Evolutionary conservation across 2,113 vertebrate species (phyloP).

Genomic region (Rallus limicola): DNA sequence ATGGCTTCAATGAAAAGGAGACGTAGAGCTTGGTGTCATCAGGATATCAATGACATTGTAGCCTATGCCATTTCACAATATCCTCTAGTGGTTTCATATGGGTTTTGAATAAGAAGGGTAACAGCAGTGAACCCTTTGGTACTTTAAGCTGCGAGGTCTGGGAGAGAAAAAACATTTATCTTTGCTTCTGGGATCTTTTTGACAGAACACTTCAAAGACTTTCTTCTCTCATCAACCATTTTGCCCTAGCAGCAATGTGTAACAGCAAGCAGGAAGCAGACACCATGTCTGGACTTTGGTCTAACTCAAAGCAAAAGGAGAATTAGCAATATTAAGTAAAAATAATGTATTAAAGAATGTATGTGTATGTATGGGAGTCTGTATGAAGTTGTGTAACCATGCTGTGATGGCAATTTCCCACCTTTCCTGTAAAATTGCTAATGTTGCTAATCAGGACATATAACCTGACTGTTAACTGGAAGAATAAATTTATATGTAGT

Average conservation of each 20-base stretch:
- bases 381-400: background rate
- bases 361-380: background rate
- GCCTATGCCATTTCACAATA: constrained; percentile 50
- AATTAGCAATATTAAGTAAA: background rate
- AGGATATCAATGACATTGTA: constrained; percentile 62
- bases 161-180: constrained; percentile 3
- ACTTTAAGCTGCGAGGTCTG: background rate
- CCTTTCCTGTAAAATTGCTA: background rate
- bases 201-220: constrained; percentile 35
- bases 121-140: constrained; percentile 1
- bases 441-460: background rate
- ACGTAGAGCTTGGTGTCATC: constrained; percentile 44
- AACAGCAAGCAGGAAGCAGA: constrained; percentile 35
- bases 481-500: background rate
- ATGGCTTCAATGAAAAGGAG: constrained; percentile 63
- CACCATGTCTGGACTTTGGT: background rate
- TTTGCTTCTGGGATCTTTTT: constrained; percentile 8
- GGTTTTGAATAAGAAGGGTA: constrained; percentile 40
- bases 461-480: background rate
- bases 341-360: background rate
- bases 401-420: background rate
- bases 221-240: constrained; percentile 19
- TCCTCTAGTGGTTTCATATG: constrained; percentile 41
- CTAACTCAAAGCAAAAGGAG: background rate
- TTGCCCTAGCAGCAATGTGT: background rate